Base-by-base conservation (phyloP, 1,140 invertebrate genomes). In the Calycopis cecrops region DNA sequence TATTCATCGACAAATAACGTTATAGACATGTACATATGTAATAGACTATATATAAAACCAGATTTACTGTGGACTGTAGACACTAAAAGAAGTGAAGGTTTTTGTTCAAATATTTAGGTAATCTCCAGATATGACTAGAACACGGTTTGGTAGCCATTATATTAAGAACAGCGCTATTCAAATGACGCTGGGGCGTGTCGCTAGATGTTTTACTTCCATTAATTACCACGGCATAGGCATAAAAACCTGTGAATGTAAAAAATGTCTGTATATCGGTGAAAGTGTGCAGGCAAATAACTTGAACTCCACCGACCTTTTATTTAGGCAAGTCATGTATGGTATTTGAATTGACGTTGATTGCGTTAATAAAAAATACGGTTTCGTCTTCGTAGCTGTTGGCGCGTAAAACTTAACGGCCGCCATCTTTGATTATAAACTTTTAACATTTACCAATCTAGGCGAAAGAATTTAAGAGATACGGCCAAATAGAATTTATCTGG, bases 271-370 rank as follows among this genome's bases (percentile, higher is more conserved):
- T 16, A 18, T 44, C 17, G 40, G 40, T 18, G 40, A 44, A 44
- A 44, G 40, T 44, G 40, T 14, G 38, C 38, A 44, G 16, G 40
- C 16, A 44, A 44, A 44, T 44, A 28, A 44, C 17, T 34, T 44
- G 35, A 38, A 21, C n/a, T 21, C 16, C 16, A 35, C 18, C 40
- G 17, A 52, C 52, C 37, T 53, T 53, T 34, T 17, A 53, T 53
- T 53, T 50, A 9, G 48, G 7, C 7, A 18, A 53, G 18, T 53
- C 52, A 40, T 53, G 17, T 42, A 40, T 53, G 21, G 35, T 38
- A 33, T 50, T 50, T 50, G 28, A 50, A 50, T 35, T 50, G n/a
- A 35, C 48, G 48, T 9, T 50, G 34, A 50, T 35, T 50, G 28
- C 48, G 12, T 14, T 50, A 35, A 35, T 16, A 50, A 50, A 42